phyloP scores from a whole-genome alignment of 2,888 invertebrate genomes.

The Ophioninae sp. region DNA sequence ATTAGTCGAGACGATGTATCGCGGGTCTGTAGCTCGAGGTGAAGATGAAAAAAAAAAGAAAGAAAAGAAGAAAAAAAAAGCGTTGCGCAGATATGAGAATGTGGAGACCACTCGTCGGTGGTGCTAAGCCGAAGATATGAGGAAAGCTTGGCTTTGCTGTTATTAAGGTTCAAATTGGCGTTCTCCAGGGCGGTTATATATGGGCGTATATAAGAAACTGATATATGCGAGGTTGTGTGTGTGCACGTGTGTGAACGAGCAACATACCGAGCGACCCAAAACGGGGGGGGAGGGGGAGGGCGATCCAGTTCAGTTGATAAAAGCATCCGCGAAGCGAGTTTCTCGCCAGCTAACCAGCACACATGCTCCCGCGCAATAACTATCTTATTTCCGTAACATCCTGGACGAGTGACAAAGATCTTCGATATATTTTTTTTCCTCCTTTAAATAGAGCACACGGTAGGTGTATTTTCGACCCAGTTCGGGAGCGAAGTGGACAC shows the following conservation, averaged over 20 bases:
- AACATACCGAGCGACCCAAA: background rate
- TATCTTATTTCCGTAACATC: conserved; percentile 35
- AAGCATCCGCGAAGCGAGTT: conserved; percentile 24
- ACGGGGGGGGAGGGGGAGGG: too few species aligned
- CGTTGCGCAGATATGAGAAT: conserved; percentile 12
- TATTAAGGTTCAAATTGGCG: conserved; percentile 48
- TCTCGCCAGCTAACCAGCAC: background rate
- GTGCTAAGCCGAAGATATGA: conserved; percentile 36
- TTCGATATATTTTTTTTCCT: background rate
- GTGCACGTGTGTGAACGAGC: background rate
- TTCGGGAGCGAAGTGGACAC: background rate
- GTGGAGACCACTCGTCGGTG: conserved; percentile 7
- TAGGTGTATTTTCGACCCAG: too few species aligned
- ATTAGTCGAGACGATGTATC: background rate
- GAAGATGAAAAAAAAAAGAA: conserved; percentile 8
- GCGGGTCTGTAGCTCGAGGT: background rate
- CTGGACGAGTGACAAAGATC: conserved; percentile 27
- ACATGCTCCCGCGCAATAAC: background rate
- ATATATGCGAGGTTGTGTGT: background rate
- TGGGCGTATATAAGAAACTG: background rate
- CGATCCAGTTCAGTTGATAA: conserved; percentile 40
- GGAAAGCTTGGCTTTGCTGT: conserved; percentile 41
- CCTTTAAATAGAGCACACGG: background rate
- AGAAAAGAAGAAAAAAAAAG: too few species aligned
- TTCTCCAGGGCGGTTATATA: conserved; percentile 18